phyloP scores from a whole-genome alignment of 30 jellyfish, hydroid and myxozoan genomes.

The Hydractinia echinata region DNA sequence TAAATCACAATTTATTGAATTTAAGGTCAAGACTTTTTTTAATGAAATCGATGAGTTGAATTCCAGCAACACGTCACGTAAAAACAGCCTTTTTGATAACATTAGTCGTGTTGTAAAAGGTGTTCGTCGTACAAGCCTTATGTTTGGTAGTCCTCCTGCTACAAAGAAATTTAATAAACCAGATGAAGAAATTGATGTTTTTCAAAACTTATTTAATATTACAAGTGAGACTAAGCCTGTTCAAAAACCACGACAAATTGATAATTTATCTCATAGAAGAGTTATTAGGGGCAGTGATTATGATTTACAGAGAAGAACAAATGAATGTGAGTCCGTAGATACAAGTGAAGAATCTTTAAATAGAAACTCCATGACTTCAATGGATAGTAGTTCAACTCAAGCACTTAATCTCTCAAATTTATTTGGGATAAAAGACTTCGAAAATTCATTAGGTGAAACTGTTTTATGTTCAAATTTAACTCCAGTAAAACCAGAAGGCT shows the following conservation, averaged over 20 bases:
- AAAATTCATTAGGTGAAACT: not conserved
- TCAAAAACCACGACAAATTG: not conserved
- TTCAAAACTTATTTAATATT: not conserved
- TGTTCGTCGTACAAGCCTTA: constrained; percentile 7
- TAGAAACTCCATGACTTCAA: not conserved
- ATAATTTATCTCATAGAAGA: constrained; percentile 4
- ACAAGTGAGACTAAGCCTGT: not conserved
- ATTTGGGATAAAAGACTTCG: constrained; percentile 1
- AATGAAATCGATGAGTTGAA: not conserved
- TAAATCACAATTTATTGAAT: not conserved
- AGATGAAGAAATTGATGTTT: not conserved
- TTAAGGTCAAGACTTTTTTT: constrained; percentile 15
- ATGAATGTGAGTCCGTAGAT: too few relatives aligned
- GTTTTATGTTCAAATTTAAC: not conserved
- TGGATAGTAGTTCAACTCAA: not conserved
- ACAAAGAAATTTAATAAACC: not conserved
- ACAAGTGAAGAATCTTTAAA: not conserved
- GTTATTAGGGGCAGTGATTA: not conserved
- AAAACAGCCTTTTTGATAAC: constrained; percentile 7
- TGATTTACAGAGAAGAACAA: too few relatives aligned
- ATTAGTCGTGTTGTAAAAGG: constrained; percentile 27
- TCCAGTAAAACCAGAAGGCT: not conserved
- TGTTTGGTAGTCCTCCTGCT: constrained; percentile 5
- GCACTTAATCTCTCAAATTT: constrained; percentile 3
- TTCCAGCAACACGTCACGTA: not conserved